Evolutionary conservation across 2,113 vertebrate species (phyloP), one percentile per base, ranked within the genome.

Genomic region (Syngnathus scovelli): DNA sequence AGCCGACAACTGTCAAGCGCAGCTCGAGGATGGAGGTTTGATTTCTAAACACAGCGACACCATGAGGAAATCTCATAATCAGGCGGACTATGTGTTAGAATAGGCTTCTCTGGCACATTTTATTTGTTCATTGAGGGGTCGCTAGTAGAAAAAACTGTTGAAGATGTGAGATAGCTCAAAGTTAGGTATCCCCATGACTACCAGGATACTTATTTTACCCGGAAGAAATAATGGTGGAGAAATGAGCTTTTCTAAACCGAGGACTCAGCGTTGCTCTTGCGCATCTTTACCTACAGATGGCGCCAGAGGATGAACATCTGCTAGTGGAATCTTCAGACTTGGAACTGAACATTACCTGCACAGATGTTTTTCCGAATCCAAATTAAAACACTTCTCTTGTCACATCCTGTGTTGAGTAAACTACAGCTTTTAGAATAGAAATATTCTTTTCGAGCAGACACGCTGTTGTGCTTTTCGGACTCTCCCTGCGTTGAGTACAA

Each of bases 271-370:
- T 23, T 69, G 74, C 59, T 64, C 18, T 61, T 71, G 56, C 16
- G 13, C 4, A 27, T 13, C 0, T 0, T 27, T 2, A 7, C 70
- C 87, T 72, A 54, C 76, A 86, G 84, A 74, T 44, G 70, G 80
- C 72, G 72, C 65, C 74, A 82, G 43, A 66, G 44, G 3, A 21
- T 56, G 15, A 70, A 36, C 44, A 13, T 76, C 38, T 48, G 46
- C 13, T 44, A 36, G 60, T 41, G 59, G 19, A 41, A 37, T 7
- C 10, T 11, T 8, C 6, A 16, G 7, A 36, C 33, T 56, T 56
- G 4, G 18, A 21, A 19, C 1, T 62, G 39, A 23, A 21, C 13
- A 21, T 23, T 62, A 44, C 39, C 61, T 15, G 39, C 61, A 44
- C 61, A 44, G 21, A 62, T 27, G 41, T 27, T 62, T 27, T 9